Conservation (phyloP, 2,113 vertebrate genomes). For the Ictalurus furcatus region DNA sequence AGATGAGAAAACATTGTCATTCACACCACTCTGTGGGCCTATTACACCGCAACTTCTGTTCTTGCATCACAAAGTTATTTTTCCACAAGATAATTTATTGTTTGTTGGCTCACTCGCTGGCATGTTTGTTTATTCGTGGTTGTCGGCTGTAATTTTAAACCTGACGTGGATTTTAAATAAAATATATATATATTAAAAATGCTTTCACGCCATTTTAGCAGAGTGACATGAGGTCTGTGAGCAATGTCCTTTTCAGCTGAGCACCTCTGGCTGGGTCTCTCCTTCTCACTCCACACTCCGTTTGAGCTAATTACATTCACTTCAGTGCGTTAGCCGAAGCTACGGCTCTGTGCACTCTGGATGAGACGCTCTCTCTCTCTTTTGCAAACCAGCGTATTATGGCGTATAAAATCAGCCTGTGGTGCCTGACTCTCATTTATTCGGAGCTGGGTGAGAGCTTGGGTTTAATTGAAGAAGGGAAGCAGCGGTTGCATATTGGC, state of each 20-base stretch:
- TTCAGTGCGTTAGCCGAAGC: constrained; percentile 3
- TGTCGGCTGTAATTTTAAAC: constrained; percentile 7
- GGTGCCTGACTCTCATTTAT: constrained; percentile 29
- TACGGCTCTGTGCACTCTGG: constrained; percentile 1
- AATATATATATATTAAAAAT: not conserved
- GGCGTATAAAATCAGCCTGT: constrained; percentile 15
- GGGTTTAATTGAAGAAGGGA: constrained; percentile 29
- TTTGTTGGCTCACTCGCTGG: not conserved
- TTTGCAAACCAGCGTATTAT: not conserved
- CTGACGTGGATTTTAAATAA: not conserved
- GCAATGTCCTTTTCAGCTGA: not conserved
- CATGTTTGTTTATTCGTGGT: not conserved
- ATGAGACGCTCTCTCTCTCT: constrained; percentile 10
- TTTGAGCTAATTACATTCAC: constrained; percentile 31
- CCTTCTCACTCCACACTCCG: constrained; percentile 21
- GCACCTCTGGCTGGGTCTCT: not conserved
- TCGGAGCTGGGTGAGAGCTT: constrained; percentile 21
- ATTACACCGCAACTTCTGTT: not conserved
- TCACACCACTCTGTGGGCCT: not conserved
- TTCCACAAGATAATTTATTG: not conserved
- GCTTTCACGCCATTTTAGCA: constrained; percentile 2
- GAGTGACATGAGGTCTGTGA: constrained; percentile 11
- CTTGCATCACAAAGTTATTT: constrained; percentile 13
- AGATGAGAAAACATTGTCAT: constrained; percentile 30
- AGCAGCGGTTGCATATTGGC: constrained; percentile 19